Evolutionary conservation across 2,888 invertebrate genomes (phyloP).

Genomic region (Polia nebulosa): DNA sequence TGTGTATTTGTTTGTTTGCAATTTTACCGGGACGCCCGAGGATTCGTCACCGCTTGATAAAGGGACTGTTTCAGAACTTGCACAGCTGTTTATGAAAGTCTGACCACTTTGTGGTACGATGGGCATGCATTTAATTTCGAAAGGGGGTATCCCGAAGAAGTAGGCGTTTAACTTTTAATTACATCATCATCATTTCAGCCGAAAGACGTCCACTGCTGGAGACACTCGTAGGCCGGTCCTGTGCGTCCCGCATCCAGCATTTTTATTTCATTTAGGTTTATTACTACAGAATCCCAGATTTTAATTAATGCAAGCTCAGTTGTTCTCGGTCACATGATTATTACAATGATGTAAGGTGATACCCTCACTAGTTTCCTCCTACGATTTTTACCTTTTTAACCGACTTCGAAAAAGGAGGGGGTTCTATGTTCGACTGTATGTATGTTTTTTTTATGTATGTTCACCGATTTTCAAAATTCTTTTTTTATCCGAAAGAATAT

Average conservation of each 20-base stretch:
- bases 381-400: constrained; percentile 18
- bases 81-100: neutral
- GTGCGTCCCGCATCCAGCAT: too few species aligned
- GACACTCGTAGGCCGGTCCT: too few species aligned
- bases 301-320: neutral
- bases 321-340: neutral
- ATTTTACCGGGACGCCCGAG: constrained; percentile 18
- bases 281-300: neutral
- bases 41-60: constrained; percentile 31
- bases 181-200: too few species aligned
- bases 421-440: too few species aligned
- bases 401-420: too few species aligned
- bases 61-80: constrained; percentile 19
- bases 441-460: too few species aligned
- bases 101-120: constrained; percentile 19
- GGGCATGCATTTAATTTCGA: constrained; percentile 3
- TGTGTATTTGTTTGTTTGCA: constrained; percentile 6
- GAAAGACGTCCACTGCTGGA: too few species aligned
- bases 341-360: neutral
- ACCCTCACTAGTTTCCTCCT: neutral
- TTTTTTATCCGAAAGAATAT: too few species aligned
- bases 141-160: constrained; percentile 8
- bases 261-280: neutral
- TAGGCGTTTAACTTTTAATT: neutral
- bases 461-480: too few species aligned